Evolutionary conservation across 64 coral and sea anemone genomes (phyloP), one percentile per base, ranked within the genome.

Genomic region (Hydrozoanthus tunicans): DNA sequence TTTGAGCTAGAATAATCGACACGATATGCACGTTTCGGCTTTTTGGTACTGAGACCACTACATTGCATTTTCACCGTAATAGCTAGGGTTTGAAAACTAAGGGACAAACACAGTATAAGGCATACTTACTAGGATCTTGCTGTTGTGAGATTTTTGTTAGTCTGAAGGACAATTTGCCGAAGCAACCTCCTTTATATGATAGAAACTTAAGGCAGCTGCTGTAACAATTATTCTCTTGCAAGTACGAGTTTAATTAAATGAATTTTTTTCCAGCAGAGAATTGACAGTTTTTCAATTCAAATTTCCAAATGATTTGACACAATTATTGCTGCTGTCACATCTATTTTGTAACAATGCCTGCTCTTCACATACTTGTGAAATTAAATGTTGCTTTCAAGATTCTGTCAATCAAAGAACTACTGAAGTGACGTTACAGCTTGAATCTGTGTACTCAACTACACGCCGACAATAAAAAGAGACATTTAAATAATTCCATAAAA

Each of bases 261-360:
- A 69, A 69, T 69, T 69, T 69, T 69, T 6, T 69, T 69, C 66
- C 15, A 69, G 66, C 14, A 69, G 66, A 69, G 66, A 69, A 69
- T 69, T 69, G 66, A 69, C 66, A 69, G 66, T 20, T 69, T 20
- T 20, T 69, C 66, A 14, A n/a, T n/a, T 69, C 24, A 14, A 69
- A 69, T 69, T 69, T 3, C 14, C 66, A 69, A 69, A 20, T 69
- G 14, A 69, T 69, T 69, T 65, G 15, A 69, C 15, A 5, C 14
- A 69, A 69, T 69, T 20, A 69, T 69, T n/a, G 24, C 13, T 63
- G 61, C 13, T 63, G 61, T 63, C 61, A 63, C 32, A 63, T 63
- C 24, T 20, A 69, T 69, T 69, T 69, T 69, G 10, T 69, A n/a
- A 69, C 15, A 69, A 17, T 69, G 66, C 15, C 66, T 69, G 3